phyloP scores from a whole-genome alignment of 2,888 invertebrate genomes.

The Dermolepida albohirtum region DNA sequence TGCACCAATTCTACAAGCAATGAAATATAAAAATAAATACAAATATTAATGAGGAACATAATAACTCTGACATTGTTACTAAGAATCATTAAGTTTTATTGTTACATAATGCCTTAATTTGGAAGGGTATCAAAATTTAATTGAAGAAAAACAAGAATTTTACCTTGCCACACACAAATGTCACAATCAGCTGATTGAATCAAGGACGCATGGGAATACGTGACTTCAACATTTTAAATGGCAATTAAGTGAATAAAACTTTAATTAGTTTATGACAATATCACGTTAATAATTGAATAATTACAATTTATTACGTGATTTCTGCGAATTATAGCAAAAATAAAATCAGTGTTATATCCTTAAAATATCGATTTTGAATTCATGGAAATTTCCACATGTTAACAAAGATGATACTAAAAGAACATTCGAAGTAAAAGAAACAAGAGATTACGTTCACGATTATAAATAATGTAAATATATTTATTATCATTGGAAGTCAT shows the following conservation, averaged over 20 bases:
- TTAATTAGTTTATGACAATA: no score
- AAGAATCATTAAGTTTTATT: neutral
- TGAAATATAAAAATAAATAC: constrained; percentile 28
- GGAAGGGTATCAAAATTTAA: constrained; percentile 12
- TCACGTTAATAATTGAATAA: no score
- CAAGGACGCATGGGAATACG: constrained; percentile 26
- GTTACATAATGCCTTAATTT: constrained; percentile 19
- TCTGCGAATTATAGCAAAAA: no score
- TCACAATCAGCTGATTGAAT: constrained; percentile 38
- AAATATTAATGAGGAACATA: constrained; percentile 1
- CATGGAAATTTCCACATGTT: constrained; percentile 34
- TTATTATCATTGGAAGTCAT: constrained; percentile 1
- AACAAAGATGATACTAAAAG: neutral
- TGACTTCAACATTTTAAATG: neutral
- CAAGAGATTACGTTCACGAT: constrained; percentile 25
- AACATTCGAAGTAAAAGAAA: neutral
- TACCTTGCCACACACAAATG: constrained; percentile 11
- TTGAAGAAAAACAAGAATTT: neutral
- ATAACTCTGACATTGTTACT: constrained; percentile 1
- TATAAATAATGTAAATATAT: neutral
- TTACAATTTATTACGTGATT: no score
- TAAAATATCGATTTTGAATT: constrained; percentile 33
- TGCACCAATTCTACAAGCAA: constrained; percentile 60
- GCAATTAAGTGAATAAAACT: neutral
- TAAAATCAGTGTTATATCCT: neutral